Conservation (phyloP, 2,888 invertebrate genomes). For the Amiota mariae region DNA sequence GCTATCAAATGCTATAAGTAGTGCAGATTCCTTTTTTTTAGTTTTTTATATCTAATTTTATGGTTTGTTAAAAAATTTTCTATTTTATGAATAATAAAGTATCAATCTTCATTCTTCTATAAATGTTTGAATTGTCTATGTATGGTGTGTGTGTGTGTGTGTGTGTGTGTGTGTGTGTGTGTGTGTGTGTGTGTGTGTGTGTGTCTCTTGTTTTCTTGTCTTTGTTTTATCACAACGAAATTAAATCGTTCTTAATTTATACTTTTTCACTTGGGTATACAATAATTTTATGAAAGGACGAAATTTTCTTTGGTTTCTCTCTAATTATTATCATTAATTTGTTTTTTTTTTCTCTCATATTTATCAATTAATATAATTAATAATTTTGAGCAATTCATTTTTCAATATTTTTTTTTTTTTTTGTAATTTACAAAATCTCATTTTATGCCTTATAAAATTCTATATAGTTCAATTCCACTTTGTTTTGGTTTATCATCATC, state of each 20-base stretch:
- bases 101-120: too few species aligned
- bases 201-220: constrained; percentile 3
- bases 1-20: too few species aligned
- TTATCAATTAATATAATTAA: constrained; percentile 23
- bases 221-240: constrained; percentile 9
- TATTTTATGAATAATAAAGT: too few species aligned
- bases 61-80: too few species aligned
- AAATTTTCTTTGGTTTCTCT: not conserved
- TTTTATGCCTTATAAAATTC: constrained; percentile 2
- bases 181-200: too few species aligned
- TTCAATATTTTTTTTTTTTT: not conserved
- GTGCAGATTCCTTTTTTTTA: too few species aligned
- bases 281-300: constrained; percentile 13
- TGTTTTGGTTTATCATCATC: not conserved
- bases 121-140: too few species aligned
- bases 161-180: too few species aligned
- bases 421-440: constrained; percentile 19
- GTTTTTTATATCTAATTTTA: too few species aligned
- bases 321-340: not conserved
- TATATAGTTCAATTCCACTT: constrained; percentile 22
- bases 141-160: too few species aligned
- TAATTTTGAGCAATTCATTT: constrained; percentile 14
- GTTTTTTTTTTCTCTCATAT: not conserved
- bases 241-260: constrained; percentile 6
- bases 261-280: not conserved